Conservation (phyloP, 2,888 invertebrate species). For the Rhaphigaster nebulosa region DNA sequence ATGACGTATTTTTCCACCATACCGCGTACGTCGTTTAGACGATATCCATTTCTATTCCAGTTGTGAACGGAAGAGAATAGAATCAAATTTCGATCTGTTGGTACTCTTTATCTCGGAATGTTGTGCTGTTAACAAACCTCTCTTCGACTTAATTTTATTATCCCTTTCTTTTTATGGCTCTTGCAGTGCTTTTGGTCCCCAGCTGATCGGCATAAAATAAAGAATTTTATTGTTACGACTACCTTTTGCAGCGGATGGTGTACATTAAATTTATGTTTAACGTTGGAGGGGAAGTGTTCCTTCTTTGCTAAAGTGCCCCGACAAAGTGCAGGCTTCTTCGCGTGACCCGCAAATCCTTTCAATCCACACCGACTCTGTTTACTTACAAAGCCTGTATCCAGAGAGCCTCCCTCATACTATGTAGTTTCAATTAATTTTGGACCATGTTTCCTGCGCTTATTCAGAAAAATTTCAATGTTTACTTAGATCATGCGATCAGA, state of each 20-base stretch:
- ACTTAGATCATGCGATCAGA: background rate
- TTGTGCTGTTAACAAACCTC: background rate
- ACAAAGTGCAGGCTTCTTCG: background rate
- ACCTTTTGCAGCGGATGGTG: background rate
- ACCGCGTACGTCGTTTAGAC: too few species aligned
- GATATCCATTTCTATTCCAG: background rate
- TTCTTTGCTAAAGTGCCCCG: background rate
- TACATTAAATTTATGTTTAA: constrained; percentile 21
- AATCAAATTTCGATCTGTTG: background rate
- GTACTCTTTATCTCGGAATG: background rate
- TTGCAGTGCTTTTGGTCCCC: background rate
- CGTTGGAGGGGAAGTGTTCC: background rate
- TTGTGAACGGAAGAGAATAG: background rate
- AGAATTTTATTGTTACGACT: constrained; percentile 17
- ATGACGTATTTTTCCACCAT: too few species aligned
- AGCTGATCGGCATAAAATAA: background rate
- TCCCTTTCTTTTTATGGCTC: background rate
- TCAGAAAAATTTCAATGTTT: background rate
- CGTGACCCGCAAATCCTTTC: constrained; percentile 8
- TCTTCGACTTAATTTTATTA: background rate
- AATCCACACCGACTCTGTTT: background rate
- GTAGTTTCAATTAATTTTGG: background rate
- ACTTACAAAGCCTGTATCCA: background rate
- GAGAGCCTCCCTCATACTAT: background rate
- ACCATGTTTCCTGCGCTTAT: background rate